Evolutionary conservation across 2,888 invertebrate species (phyloP).

Genomic region (Ischnura elegans): DNA sequence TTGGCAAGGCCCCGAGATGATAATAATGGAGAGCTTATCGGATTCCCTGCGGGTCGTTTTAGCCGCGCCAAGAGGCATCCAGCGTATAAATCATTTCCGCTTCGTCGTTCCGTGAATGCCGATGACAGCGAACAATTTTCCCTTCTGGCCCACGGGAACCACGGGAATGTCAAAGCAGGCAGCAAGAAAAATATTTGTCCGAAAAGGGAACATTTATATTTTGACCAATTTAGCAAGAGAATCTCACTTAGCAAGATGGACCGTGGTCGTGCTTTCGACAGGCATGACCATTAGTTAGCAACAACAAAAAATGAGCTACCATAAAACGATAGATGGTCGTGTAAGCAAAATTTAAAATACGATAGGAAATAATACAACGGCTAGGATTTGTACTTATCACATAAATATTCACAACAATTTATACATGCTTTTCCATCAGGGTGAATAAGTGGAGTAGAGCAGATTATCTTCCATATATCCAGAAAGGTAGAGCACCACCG

Average conservation of each 20-base stretch:
- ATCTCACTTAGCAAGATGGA: not conserved
- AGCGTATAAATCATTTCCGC: not conserved
- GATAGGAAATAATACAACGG: too few species aligned
- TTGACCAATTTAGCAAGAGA: not conserved
- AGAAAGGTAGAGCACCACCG: too few species aligned
- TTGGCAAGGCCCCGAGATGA: not conserved
- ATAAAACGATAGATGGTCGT: not conserved
- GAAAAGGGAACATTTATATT: not conserved
- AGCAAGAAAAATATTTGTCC: not conserved
- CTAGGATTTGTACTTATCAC: too few species aligned
- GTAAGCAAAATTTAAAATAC: not conserved
- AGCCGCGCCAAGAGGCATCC: not conserved
- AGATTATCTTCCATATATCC: too few species aligned
- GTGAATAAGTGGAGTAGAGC: too few species aligned
- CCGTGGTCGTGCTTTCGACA: not conserved
- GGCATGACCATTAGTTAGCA: not conserved
- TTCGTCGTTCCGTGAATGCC: not conserved
- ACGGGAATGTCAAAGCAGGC: not conserved
- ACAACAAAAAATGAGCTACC: not conserved
- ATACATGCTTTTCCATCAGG: too few species aligned
- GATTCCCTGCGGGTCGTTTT: not conserved
- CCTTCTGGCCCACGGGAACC: not conserved
- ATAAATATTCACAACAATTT: too few species aligned
- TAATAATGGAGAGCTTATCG: not conserved
- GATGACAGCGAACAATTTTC: not conserved